phyloP scores from a whole-genome alignment of 1,140 invertebrate genomes.

The Teleopsis dalmanni region DNA sequence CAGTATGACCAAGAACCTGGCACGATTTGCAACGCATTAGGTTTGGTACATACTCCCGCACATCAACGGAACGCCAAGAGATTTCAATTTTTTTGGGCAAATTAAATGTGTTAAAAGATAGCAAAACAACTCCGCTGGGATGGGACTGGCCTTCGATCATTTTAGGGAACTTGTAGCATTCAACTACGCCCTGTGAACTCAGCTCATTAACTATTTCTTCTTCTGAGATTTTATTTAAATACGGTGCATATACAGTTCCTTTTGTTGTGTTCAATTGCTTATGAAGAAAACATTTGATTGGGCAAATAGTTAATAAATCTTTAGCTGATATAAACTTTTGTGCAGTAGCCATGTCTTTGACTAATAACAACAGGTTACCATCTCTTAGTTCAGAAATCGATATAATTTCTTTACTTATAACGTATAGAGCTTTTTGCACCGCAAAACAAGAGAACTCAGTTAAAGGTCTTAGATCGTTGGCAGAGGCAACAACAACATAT shows the following conservation, averaged over 20 bases:
- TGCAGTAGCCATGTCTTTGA: neutral
- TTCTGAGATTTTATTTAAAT: neutral
- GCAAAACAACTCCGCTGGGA: neutral
- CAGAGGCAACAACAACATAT: neutral
- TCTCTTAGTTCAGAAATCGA: neutral
- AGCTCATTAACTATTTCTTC: constrained; percentile 1
- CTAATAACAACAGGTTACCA: neutral
- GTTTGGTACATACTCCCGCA: neutral
- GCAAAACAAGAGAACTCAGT: neutral
- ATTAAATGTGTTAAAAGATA: constrained; percentile 1
- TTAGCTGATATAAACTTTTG: neutral
- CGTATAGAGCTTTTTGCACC: neutral
- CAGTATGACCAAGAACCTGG: neutral
- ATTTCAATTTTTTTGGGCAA: constrained; percentile 2
- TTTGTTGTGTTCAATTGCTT: constrained; percentile 1
- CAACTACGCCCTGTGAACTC: neutral
- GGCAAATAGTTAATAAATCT: neutral
- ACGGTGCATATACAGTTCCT: constrained; percentile 2
- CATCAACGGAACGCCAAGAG: neutral
- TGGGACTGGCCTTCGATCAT: neutral
- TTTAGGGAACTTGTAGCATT: constrained; percentile 4
- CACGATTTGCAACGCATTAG: neutral
- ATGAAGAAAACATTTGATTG: neutral
- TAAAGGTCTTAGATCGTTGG: neutral
- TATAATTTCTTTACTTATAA: neutral